Percentiles rank a stretch among this genome's conserved stretches.
phyloP scores from a whole-genome alignment of 2,797 vertebrate species.

The Microcaecilia unicolor region DNA sequence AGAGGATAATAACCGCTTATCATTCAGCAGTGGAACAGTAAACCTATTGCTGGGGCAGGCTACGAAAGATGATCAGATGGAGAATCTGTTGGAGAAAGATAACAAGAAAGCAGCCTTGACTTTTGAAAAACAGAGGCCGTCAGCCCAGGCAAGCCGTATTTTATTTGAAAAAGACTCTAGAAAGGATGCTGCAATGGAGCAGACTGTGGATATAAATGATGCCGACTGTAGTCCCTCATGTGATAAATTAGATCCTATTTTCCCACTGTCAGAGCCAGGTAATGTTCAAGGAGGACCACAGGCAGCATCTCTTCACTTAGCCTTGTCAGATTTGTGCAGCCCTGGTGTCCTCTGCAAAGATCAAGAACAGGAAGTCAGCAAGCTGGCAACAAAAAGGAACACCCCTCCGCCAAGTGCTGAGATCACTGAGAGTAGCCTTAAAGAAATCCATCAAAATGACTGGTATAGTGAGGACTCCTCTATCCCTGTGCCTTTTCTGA shows the following conservation, averaged over 20 bases:
- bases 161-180: conserved; percentile 11
- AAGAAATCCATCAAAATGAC: neutral
- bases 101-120: conserved; percentile 32
- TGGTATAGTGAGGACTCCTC: accelerated
- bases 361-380: neutral
- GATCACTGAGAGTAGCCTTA: neutral
- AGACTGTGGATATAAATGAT: neutral
- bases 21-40: neutral
- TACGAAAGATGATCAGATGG: conserved; percentile 24
- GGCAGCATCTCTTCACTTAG: accelerated
- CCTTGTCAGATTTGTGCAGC: neutral
- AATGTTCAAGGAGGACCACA: neutral
- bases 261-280: accelerated
- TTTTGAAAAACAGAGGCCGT: conserved; percentile 33
- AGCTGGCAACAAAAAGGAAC: neutral
- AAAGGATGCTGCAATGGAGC: neutral
- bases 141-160: conserved; percentile 10
- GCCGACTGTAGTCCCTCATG: neutral
- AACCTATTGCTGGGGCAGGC: conserved; percentile 11
- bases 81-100: conserved; percentile 11
- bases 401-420: neutral
- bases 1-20: conserved; percentile 14
- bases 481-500: neutral
- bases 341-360: accelerated
- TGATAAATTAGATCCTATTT: accelerated